Base-by-base conservation (phyloP, 2,797 vertebrate genomes). In the Gymnoscopelus braueri region DNA sequence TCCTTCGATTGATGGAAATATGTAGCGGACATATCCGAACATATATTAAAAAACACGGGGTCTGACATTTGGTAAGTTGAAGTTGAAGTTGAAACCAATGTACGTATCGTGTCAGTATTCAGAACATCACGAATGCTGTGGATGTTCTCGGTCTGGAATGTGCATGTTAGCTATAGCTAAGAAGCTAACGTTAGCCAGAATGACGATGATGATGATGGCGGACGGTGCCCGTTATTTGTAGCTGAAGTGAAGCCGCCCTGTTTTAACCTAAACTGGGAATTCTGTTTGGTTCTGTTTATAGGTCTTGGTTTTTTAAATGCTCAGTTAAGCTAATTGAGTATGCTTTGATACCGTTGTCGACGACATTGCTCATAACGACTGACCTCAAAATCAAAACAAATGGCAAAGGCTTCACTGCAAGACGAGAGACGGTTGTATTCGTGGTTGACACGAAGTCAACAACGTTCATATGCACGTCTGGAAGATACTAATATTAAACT, bases 11-110 rank as follows among this genome's bases (percentile, higher is more conserved):
- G 14, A 4, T 55, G 87, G 84, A 90, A 92, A 81, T 82, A 93
- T 93, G 92, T 92, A 91, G 88, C 63, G 69, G 79, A 51, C 68
- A 52, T 32, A 54, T 65, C 14, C 61, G 8, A 29, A 19, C 12
- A 10, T 55, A 78, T 79, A 72, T 79, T 66, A 67, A 84, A 70
- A 19, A 73, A 69, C 63, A 81, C 66, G 78, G 68, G 78, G 58
- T 29, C 70, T 10, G 63, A 79, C 23, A 77, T 66, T 69, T 55
- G 87, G 92, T 93, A 75, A 90, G 91, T 88, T n/a, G n/a, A n/a
- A n/a, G n/a, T n/a, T n/a, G n/a, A n/a, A n/a, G n/a, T n/a, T 3
- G 0, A 8, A 0, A 0, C 11, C 14, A 50, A 50, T 5, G 48
- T 13, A 3, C 10, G 2, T 7, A 13, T 15, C 4, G 12, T 51